Conservation (phyloP, 2,888 invertebrate genomes). For the Orthosia incerta region DNA sequence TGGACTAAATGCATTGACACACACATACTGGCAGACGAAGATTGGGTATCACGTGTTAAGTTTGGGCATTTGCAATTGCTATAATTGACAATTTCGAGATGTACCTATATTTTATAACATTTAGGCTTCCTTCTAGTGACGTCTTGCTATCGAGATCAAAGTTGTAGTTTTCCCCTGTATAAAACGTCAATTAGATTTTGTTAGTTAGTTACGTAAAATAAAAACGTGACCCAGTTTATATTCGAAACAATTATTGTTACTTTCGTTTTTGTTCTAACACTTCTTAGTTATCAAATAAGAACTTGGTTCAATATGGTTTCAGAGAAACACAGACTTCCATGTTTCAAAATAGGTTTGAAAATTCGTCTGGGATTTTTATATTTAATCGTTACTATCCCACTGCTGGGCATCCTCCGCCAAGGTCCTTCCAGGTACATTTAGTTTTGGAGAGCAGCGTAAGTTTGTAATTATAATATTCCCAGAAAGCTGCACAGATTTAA, state of each 20-base stretch:
- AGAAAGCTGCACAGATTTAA: neutral
- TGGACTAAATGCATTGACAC: too few relatives aligned
- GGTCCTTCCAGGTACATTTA: too few relatives aligned
- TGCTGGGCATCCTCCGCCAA: too few relatives aligned
- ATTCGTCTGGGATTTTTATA: too few relatives aligned
- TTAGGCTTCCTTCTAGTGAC: neutral
- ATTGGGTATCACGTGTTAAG: too few relatives aligned
- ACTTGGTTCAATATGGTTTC: neutral
- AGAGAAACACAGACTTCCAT: neutral
- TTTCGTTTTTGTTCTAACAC: neutral
- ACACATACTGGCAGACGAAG: too few relatives aligned
- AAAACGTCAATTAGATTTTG: constrained; percentile 32
- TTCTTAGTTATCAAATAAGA: neutral
- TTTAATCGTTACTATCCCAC: too few relatives aligned
- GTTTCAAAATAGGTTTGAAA: too few relatives aligned
- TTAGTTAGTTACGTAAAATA: constrained; percentile 18
- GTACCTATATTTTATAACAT: neutral
- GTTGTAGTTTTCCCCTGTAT: constrained; percentile 7
- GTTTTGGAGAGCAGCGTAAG: too few relatives aligned
- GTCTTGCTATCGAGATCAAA: neutral
- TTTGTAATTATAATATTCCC: too few relatives aligned
- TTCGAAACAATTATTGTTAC: neutral
- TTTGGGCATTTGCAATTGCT: too few relatives aligned
- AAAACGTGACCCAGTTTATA: constrained; percentile 21
- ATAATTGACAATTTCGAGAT: neutral